These are phyloP conservation scores for Hecatera dysodea DNA, from an alignment of 2,888 invertebrate genomes.

Conservation along the genomic window DNA sequence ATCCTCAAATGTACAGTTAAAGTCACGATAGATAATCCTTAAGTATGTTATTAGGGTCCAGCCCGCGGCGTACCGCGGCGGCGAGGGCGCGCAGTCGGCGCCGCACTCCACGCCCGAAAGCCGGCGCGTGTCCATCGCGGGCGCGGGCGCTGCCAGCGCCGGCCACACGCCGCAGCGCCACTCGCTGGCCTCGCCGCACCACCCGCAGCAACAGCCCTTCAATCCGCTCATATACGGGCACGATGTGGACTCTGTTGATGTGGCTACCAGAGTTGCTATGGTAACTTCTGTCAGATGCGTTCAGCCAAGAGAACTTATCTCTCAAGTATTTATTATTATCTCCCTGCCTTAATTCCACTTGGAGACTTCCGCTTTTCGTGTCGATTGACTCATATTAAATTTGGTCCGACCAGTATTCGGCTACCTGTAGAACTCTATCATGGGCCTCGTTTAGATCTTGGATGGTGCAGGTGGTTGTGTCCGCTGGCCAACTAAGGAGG, in stretches of 20 bases:
- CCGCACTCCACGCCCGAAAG: conserved; percentile 86
- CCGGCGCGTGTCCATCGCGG: conserved; percentile 81
- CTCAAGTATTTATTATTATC: not conserved
- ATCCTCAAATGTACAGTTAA: not conserved
- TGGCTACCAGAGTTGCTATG: conserved; percentile 97
- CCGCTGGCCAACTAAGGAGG: no score
- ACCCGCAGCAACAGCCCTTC: conserved; percentile 85
- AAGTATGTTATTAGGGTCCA: conserved; percentile 76
- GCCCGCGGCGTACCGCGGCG: conserved; percentile 74
- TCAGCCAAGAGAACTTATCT: no score
- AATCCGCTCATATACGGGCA: conserved; percentile 98
- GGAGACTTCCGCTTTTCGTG: no score
- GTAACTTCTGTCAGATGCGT: conserved; percentile 50
- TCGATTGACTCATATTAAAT: no score
- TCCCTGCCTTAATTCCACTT: no score
- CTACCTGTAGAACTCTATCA: no score
- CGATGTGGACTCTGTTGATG: conserved; percentile 99
- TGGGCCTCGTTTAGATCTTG: no score
- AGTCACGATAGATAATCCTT: not conserved
- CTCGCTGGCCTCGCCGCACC: conserved; percentile 84
- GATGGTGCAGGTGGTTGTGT: no score
- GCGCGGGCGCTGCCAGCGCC: conserved; percentile 73
- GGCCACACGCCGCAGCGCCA: conserved; percentile 85
- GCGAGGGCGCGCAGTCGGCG: conserved; percentile 78
- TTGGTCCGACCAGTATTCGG: no score